phyloP scores from a whole-genome alignment of 1,140 invertebrate genomes.

The Lordiphosa clarofinis region DNA sequence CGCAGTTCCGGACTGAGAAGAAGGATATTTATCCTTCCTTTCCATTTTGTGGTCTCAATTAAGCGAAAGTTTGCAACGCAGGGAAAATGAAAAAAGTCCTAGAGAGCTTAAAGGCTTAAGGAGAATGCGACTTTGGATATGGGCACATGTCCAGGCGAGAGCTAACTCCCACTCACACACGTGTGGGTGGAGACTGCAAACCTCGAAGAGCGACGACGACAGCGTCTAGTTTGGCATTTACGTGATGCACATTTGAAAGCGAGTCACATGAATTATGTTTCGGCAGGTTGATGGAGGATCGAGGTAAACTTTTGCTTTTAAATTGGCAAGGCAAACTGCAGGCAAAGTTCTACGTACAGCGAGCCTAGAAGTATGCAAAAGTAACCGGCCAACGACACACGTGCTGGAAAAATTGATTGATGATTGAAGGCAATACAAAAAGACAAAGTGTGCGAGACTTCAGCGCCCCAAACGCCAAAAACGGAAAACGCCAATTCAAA shows the following conservation, averaged over 20 bases:
- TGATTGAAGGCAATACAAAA: conserved; percentile 62
- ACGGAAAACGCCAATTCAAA: conserved; percentile 61
- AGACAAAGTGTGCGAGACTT: conserved; percentile 28
- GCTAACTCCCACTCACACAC: conserved; percentile 12
- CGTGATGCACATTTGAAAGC: conserved; percentile 71
- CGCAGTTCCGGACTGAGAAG: conserved; percentile 2
- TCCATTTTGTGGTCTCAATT: conserved; percentile 48
- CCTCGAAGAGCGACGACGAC: conserved; percentile 35
- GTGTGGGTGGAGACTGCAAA: conserved; percentile 39
- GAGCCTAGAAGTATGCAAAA: conserved; percentile 61
- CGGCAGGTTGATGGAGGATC: background rate
- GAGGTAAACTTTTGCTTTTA: conserved; percentile 46
- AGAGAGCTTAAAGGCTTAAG: conserved; percentile 9
- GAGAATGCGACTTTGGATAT: conserved; percentile 5
- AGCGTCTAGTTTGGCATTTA: conserved; percentile 68
- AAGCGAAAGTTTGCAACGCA: conserved; percentile 43
- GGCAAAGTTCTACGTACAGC: conserved; percentile 50
- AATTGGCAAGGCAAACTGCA: conserved; percentile 62
- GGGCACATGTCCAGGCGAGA: conserved; percentile 1
- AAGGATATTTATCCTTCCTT: conserved; percentile 61
- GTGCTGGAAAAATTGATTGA: conserved; percentile 72
- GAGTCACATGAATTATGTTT: conserved; percentile 69
- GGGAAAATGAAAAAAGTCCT: too few relatives aligned
- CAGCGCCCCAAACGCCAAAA: conserved; percentile 22
- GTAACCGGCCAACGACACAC: conserved; percentile 32